Evolutionary conservation across 2,113 vertebrate species (phyloP).

Genomic region (Pholis gunnellus): DNA sequence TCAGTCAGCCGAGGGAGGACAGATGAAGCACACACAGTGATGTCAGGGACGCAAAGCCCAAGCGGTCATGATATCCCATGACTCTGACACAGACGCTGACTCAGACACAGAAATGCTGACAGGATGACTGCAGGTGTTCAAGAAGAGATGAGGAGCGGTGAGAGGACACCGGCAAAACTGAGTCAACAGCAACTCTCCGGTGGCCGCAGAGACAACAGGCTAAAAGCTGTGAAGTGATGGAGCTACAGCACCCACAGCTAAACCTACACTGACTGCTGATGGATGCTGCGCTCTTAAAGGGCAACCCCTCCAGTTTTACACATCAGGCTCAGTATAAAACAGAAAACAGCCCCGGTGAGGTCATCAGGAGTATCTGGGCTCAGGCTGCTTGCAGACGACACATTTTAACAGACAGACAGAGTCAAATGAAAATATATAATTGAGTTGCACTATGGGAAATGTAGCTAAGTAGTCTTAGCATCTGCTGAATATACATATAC

Average conservation of each 20-base stretch:
- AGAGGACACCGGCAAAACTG: conserved; percentile 25
- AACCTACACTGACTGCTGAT: not conserved
- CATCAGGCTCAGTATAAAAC: not conserved
- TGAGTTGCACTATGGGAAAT: not conserved
- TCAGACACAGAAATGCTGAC: conserved; percentile 40
- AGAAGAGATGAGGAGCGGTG: conserved; percentile 24
- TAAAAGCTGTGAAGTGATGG: conserved; percentile 18
- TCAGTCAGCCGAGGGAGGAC: conserved; percentile 33
- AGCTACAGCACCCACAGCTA: not conserved
- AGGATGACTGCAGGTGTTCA: conserved; percentile 35
- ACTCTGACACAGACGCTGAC: conserved; percentile 32
- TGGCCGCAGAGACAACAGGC: conserved; percentile 8
- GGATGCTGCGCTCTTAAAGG: conserved; percentile 14
- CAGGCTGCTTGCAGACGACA: not conserved
- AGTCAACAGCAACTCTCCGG: conserved; percentile 42
- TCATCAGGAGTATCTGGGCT: not conserved
- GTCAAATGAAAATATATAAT: not conserved
- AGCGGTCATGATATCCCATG: conserved; percentile 29
- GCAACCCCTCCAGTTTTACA: not conserved
- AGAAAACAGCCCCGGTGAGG: not conserved
- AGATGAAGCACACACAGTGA: conserved; percentile 18
- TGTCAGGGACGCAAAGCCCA: conserved; percentile 22
- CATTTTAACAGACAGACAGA: not conserved
- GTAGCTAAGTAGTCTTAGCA: no score
- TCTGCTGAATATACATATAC: not conserved